Conservation (phyloP, 1,140 invertebrate genomes). For the Heliconius hermathena region DNA sequence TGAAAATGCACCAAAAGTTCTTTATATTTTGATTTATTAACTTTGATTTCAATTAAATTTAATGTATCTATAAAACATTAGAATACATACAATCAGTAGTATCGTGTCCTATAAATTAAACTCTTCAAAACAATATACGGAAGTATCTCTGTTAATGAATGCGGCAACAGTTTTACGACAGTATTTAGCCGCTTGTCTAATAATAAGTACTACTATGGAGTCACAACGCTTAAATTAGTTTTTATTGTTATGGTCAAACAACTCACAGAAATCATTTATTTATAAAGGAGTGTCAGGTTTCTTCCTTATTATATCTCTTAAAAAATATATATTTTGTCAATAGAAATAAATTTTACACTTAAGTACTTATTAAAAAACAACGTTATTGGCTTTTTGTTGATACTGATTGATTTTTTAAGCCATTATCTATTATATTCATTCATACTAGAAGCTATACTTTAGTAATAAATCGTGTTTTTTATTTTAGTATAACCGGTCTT, state of each 20-base stretch:
- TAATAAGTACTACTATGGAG: slow-evolving; percentile 18
- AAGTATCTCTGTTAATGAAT: slow-evolving; percentile 33
- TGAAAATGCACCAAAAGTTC: not conserved
- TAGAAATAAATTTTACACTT: not conserved
- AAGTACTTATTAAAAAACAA: not conserved
- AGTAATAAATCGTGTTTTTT: slow-evolving; percentile 1
- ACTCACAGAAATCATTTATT: not conserved
- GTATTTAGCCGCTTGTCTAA: not conserved
- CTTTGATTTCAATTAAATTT: not conserved
- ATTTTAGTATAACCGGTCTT: slow-evolving; percentile 25
- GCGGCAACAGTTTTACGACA: slow-evolving; percentile 18
- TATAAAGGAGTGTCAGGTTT: not conserved
- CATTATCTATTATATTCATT: not conserved
- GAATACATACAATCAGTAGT: not conserved
- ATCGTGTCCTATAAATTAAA: not conserved
- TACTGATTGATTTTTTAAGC: not conserved
- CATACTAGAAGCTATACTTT: slow-evolving; percentile 20
- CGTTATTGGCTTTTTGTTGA: not conserved
- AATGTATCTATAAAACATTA: slow-evolving; percentile 8
- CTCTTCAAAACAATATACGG: slow-evolving; percentile 46
- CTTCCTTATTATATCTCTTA: not conserved
- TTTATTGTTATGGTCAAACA: slow-evolving; percentile 6
- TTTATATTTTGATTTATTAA: not conserved
- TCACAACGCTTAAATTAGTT: slow-evolving; percentile 10
- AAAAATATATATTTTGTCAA: not conserved